Conservation (phyloP, 2,113 vertebrate genomes). For the Pollachius pollachius region DNA sequence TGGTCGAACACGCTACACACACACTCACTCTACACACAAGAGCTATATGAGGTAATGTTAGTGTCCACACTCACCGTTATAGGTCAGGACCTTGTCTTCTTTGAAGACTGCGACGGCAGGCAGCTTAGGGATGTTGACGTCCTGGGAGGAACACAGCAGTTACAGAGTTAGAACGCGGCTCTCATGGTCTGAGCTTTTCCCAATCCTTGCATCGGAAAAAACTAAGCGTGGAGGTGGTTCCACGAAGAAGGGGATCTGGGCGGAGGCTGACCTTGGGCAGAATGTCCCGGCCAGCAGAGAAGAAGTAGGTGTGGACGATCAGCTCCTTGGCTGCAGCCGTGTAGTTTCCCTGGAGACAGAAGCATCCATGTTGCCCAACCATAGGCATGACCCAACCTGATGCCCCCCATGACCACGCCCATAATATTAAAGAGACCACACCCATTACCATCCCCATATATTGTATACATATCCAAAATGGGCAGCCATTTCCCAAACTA, state of each 20-base stretch:
- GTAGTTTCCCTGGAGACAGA: constrained; percentile 81
- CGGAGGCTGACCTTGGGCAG: constrained; percentile 81
- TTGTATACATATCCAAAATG: too few species aligned
- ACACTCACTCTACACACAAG: too few species aligned
- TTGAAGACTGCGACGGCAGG: constrained; percentile 92
- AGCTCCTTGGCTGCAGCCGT: constrained; percentile 85
- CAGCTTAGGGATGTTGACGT: constrained; percentile 77
- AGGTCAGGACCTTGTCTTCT: constrained; percentile 84
- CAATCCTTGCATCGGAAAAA: too few species aligned
- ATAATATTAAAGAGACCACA: background rate
- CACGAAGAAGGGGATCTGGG: too few species aligned
- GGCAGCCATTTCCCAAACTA: too few species aligned
- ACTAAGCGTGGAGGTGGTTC: too few species aligned
- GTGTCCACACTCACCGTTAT: constrained; percentile 77
- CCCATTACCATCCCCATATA: too few species aligned
- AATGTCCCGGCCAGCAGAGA: constrained; percentile 83
- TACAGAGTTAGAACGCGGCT: too few species aligned
- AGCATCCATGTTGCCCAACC: too few species aligned
- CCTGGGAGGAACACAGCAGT: constrained; percentile 59
- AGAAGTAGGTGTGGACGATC: constrained; percentile 89
- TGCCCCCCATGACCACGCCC: background rate
- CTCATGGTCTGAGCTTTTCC: too few species aligned
- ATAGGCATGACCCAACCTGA: too few species aligned
- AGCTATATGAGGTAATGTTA: too few species aligned
- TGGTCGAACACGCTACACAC: background rate